Evolutionary conservation across 2,797 vertebrate genomes (phyloP), one percentile per base, ranked within the genome.

Genomic region (Xiphophorus birchmanni): DNA sequence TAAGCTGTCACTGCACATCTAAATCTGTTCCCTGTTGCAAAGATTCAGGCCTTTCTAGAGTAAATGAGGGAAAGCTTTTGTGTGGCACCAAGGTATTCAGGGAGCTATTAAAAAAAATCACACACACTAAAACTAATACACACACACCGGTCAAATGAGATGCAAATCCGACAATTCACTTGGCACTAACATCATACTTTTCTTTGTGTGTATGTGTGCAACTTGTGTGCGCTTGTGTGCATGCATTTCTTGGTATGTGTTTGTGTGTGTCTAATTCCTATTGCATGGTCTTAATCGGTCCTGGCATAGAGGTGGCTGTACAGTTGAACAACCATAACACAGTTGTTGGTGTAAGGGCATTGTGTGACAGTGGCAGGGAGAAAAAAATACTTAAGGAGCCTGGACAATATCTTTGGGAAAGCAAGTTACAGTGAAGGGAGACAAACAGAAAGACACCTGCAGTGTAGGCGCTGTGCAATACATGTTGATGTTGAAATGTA

Each of bases 1-100:
- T 97, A 97, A 99, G 97, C 96, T 98, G 97, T 99, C 97, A 98
- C 95, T 73, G 95, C 95, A 95, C 95, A 98, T 98, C 97, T 98
- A 98, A 98, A 98, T 98, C 97, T 97, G 96, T 97, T 97, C 97
- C 95, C 95, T 97, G 95, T 97, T 97, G 93, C 97, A 97, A 95
- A 95, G 96, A 95, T 92, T 95, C 94, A 86, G 94, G 92, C 94
- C 94, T 95, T 90, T 88, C 91, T 91, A 87, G 93, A 95, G 82
- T 77, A 83, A 79, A 86, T 83, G 85, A 69, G 87, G 76, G 74
- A 60, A 80, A 96, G 96, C 95, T 96, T 97, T 97, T 94, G 96
- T 97, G 96, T 96, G 95, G 95, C 95, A 95, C 94, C 93, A 94
- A 95, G 95, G 96, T 95, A 97, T 97, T 97, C 95, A 97, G 89